Evolutionary conservation across 2,113 vertebrate species (phyloP).

Genomic region (Arothron firmamentum): DNA sequence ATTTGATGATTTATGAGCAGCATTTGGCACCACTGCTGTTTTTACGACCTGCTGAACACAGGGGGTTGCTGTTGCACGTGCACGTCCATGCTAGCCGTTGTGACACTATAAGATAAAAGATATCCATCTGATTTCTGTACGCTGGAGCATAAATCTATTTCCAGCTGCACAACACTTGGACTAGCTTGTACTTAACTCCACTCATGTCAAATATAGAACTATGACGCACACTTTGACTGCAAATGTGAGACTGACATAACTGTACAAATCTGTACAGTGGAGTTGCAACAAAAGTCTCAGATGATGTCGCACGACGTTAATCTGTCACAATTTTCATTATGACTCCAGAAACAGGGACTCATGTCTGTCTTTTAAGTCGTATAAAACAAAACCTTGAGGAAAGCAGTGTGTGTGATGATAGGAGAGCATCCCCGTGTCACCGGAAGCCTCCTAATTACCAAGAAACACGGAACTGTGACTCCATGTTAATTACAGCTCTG

Average conservation of each 20-base stretch:
- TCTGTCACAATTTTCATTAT: too few species aligned
- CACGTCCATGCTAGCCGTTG: neutral
- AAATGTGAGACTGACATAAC: too few species aligned
- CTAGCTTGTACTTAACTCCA: too few species aligned
- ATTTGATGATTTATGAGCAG: neutral
- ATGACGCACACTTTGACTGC: too few species aligned
- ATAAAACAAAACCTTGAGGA: conserved; percentile 3
- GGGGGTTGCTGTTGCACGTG: too few species aligned
- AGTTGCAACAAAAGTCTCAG: too few species aligned
- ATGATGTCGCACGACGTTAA: too few species aligned
- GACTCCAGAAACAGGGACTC: too few species aligned
- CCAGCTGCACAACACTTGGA: neutral
- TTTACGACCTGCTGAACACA: neutral
- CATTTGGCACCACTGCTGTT: neutral
- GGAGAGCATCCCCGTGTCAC: conserved; percentile 37
- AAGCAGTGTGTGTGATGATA: neutral
- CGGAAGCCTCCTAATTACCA: conserved; percentile 52
- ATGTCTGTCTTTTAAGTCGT: too few species aligned
- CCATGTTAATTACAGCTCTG: conserved; percentile 70
- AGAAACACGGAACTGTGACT: conserved; percentile 33
- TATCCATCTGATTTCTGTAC: neutral
- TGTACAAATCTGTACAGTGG: too few species aligned
- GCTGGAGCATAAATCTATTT: neutral
- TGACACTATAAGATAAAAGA: neutral
- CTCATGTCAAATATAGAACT: neutral